Evolutionary conservation across 2,888 invertebrate genomes (phyloP), one percentile per base, ranked within the genome.

Genomic region (Notodonta ziczac): DNA sequence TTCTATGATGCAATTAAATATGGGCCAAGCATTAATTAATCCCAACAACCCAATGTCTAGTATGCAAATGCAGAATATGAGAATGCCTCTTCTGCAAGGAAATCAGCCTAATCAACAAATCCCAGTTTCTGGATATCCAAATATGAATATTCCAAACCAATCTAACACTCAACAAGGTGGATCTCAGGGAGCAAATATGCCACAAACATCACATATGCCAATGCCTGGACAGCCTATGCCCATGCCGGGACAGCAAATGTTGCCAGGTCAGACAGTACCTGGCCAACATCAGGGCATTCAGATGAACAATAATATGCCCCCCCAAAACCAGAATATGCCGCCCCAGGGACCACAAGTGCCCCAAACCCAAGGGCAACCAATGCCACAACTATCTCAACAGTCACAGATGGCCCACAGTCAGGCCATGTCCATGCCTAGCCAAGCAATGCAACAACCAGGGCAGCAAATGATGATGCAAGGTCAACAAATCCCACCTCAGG

Each of bases 61-160:
- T 24, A 83, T 92, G 85, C 91, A 90, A 77, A 87, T 92, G 86
- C 88, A 85, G 58, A 90, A 88, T 65, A 89, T 93, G 87, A 84
- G 93, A 76, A 88, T 91, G 87, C 85, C 91, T 7, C 70, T 86
- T 56, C 86, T 88, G 82, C 90, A 84, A 68, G 86, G 84, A 13
- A 86, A 82, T 61, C 86, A 84, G 59, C 81, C 76, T 35, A 86
- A 82, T 61, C 86, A 83, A 60, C 89, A 87, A 77, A 77, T 85
- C 4, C 83, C 86, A 13, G 78, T 84, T n/a, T 76, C 86, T 10
- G 85, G 83, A n/a, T 92, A 87, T 63, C 78, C 85, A 10, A 76
- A 63, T 59, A 78, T 87, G 69, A 86, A 79, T 70, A 77, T 88
- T 69, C 84, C 82, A 55, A 90, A 82, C 71, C 90, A 83, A 65